Evolutionary conservation across 2,113 vertebrate genomes (phyloP), one percentile per base, ranked within the genome.

Genomic region (Limanda limanda): DNA sequence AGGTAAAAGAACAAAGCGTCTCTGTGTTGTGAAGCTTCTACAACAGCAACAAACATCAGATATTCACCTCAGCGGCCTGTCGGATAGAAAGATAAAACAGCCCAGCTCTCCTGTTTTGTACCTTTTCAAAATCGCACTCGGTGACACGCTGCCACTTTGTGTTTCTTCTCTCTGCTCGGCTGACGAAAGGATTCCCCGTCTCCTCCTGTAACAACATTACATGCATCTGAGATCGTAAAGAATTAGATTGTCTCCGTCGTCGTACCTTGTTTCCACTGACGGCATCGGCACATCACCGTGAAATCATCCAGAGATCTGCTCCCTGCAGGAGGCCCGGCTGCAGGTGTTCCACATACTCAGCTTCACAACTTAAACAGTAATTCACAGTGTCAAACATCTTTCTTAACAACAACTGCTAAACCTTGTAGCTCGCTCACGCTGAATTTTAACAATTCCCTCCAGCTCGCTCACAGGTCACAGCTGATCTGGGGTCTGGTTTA

Each of bases 241-340:
- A 48, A 48, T 48, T 15, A 17, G 45, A 48, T 48, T 48, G 45
- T 48, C 45, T 48, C 31, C 31, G 6, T 31, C 31, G 31, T 31
- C 6, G 45, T 18, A 48, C 5, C 45, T 17, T 48, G 45, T 6
- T 71, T 60, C 63, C 15, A 37, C 79, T 64, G 54, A 64, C 23
- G 48, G 47, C 54, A 2, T 67, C 21, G 0, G 9, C 61, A 63
- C 60, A 55, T 74, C 15, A 66, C 42, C 1, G 31, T 31, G 31
- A 31, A 31, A 31, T 31, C 31, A 31, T 31, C 31, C 31, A 31
- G 37, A 68, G 73, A 59, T 40, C 3, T 9, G 0, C 48, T 70
- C 77, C 3, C 77, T 4, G 61, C 62, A 65, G 74, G 81, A 83
- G 66, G 70, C 45, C 47, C 18, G 48, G 59, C 63, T 71, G 27